Percentiles rank a stretch among this genome's conserved stretches.
Evolutionary conservation across 37 sponge, comb jelly and placozoan genomes (phyloP).

Genomic region (Mnemiopsis leidyi): DNA sequence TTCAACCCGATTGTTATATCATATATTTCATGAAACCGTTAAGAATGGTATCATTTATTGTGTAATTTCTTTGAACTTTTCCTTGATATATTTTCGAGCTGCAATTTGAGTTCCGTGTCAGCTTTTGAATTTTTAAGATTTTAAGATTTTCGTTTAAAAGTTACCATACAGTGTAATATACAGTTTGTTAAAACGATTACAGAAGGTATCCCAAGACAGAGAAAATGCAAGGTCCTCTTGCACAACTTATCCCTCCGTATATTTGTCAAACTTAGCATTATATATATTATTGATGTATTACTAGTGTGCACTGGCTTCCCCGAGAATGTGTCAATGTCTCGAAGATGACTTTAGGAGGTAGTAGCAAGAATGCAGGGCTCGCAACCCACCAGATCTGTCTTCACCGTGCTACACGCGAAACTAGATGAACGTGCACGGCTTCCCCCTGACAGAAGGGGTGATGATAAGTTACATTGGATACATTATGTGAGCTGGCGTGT

Average conservation of each 20-base stretch:
- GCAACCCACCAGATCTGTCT: neutral
- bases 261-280: neutral
- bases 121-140: neutral
- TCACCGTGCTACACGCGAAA: neutral
- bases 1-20: neutral
- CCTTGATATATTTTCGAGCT: neutral
- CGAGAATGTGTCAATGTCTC: neutral
- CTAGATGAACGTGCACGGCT: neutral
- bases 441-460: neutral
- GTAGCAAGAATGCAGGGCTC: neutral
- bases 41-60: constrained; percentile 7
- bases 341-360: neutral
- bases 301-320: neutral
- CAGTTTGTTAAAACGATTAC: neutral
- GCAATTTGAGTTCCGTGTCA: neutral
- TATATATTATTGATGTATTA: neutral
- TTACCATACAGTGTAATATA: neutral
- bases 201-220: neutral
- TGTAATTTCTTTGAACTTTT: neutral
- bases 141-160: neutral
- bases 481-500: neutral
- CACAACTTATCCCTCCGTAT: neutral
- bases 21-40: neutral
- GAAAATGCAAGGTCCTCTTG: neutral
- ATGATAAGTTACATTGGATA: neutral